These are phyloP conservation scores for Lycaon pictus DNA, from an alignment of 2,113 vertebrate genomes.

Conservation along the genomic window DNA sequence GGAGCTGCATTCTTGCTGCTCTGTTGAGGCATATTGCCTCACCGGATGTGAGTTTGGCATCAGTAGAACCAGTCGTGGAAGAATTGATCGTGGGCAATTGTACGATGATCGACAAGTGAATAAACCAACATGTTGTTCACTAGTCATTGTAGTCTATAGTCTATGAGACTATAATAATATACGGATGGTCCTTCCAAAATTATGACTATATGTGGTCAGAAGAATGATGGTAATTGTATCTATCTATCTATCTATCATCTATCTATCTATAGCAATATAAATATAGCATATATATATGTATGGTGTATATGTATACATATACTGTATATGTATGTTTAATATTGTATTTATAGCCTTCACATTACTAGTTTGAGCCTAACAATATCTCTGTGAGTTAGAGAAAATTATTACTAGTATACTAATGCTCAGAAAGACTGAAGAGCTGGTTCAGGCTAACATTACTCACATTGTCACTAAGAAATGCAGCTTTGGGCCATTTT, in stretches of 20 bases:
- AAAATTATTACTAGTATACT: background rate
- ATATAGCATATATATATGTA: no score
- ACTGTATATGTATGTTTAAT: background rate
- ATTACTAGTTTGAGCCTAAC: background rate
- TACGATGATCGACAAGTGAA: accelerated
- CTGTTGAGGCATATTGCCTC: background rate
- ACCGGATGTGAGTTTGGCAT: background rate
- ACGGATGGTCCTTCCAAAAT: background rate
- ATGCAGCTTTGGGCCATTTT: background rate
- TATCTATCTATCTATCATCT: no score
- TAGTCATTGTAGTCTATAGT: background rate
- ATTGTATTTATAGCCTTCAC: background rate
- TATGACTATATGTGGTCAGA: background rate
- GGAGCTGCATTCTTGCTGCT: background rate
- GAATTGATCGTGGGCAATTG: background rate
- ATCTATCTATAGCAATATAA: background rate
- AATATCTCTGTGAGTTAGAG: background rate
- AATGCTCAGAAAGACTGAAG: background rate
- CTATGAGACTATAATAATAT: background rate
- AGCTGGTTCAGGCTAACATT: background rate
- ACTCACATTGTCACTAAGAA: background rate
- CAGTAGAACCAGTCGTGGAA: background rate
- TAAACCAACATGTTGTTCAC: background rate
- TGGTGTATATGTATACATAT: background rate
- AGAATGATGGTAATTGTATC: background rate